Conservation (phyloP, 2,888 invertebrate genomes). For the Enchytraeus crypticus region DNA sequence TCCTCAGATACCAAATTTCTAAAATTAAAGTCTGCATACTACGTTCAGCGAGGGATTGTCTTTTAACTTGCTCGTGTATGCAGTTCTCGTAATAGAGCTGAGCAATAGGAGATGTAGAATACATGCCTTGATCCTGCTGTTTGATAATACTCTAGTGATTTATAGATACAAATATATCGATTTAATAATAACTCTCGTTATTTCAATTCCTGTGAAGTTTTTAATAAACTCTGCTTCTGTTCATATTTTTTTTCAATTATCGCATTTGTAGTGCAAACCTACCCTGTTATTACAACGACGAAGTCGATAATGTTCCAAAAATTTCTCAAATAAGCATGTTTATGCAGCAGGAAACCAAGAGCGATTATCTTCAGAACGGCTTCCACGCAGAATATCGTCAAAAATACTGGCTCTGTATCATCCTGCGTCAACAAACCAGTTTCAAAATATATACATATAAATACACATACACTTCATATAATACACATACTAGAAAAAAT, state of each 20-base stretch:
- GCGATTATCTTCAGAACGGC: constrained; percentile 99
- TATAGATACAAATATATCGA: neutral
- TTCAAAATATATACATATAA: neutral
- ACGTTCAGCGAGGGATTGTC: too few species aligned
- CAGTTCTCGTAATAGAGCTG: too few species aligned
- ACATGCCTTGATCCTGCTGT: too few species aligned
- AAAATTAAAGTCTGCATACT: too few species aligned
- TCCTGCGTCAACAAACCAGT: constrained; percentile 63
- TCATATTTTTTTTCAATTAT: too few species aligned
- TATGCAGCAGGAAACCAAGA: constrained; percentile 98
- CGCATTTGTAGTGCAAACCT: too few species aligned
- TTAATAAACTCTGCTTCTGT: too few species aligned
- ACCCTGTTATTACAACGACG: constrained; percentile 99
- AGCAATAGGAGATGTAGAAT: too few species aligned
- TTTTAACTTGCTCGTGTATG: too few species aligned
- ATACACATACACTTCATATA: neutral
- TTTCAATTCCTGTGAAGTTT: neutral
- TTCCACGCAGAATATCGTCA: constrained; percentile 99
- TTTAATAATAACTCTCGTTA: neutral
- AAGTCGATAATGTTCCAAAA: constrained; percentile 99
- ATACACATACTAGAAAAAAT: neutral
- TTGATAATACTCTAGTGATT: too few species aligned
- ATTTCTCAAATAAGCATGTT: constrained; percentile 97
- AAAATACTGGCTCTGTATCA: constrained; percentile 97
- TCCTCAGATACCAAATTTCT: too few species aligned